Evolutionary conservation across 1,140 invertebrate species (phyloP), one percentile per base, ranked within the genome.

Genomic region (Drosophila sucinea): DNA sequence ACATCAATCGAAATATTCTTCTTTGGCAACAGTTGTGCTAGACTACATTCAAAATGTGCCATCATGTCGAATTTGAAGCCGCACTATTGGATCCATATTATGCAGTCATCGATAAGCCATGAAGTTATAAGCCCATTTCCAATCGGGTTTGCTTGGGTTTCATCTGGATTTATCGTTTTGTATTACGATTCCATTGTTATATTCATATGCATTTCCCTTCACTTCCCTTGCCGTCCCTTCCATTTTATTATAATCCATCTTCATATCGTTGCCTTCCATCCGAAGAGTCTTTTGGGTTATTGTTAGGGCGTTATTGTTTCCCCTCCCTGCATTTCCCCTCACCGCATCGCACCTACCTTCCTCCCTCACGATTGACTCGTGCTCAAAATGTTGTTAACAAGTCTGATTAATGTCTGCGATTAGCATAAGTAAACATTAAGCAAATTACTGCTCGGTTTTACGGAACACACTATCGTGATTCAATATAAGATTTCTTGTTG

Each of bases 341-440:
- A 57, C 51, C 60, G 25, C 79, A 60, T 69, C 35, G 10, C 35
- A 38, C 11, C 35, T 38, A 38, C 51, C 73, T 77, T 76, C 7
- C 44, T 27, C 44, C 23, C 23, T 25, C 44, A 51, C 44, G 25
- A 25, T 51, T 51, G 75, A 65, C 76, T 87, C 83, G 79, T 86
- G 82, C 67, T 56, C 51, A 65, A 58, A 23, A 73, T 63, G 69
- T 82, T 86, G 83, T 86, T 87, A 87, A 79, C 75, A 79, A 87
- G 82, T 67, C 76, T 73, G 82, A 86, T 86, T 87, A 86, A 86
- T 86, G 83, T 75, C 63, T 58, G 41, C 79, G 83, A 86, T 87
- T 86, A 87, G 79, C 83, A 87, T 86, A 86, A 69, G 82, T 73
- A 86, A 86, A 86, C 77, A 86, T 86, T 87, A 87, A 77, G 77